Evolutionary conservation across 2,888 invertebrate genomes (phyloP), one percentile per base, ranked within the genome.

Genomic region (Baronia brevicornis): DNA sequence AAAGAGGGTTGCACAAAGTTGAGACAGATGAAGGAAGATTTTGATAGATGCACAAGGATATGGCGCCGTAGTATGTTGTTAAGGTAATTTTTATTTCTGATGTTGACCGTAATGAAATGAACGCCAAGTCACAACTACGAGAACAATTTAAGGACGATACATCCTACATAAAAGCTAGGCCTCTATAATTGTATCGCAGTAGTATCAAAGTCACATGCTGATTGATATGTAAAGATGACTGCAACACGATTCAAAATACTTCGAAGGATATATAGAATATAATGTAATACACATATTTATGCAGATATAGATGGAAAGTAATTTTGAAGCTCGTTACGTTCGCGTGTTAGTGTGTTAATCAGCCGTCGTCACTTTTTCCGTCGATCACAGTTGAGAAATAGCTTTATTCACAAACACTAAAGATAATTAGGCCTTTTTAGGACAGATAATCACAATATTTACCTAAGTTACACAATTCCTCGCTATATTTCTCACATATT

Each of bases 401-500:
- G 68, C 72, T 74, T 73, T 61, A 56, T 71, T 69, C 74, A 75
- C 73, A 74, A 74, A 78, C 59, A 70, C 70, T 84, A 78, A 72
- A 62, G 73, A 75, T 80, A 82, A 78, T 84, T 84, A 84, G 82
- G 82, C 82, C 82, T 71, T 82, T 72, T 72, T 77, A 79, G 82
- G 80, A 80, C 78, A 79, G 73, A 75, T 74, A 74, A 79, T 78
- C 80, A 82, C 79, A 79, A 64, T 75, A 43, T 41, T 75, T 60
- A 57, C 65, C 60, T 69, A 72, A 73, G 62, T 73, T 67, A 71
- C 63, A 64, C 70, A 66, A 75, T 67, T 64, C 61, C 63, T 65
- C 56, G 46, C 61, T 48, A 41, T 48, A 50, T 47, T 31, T 44
- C 50, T 55, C 48, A 46, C 48, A 45, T 44, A 41, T 43, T 33